These are phyloP conservation scores for Pristionchus maxplancki DNA, from an alignment of 2,888 invertebrate species.

Conservation along the genomic window DNA sequence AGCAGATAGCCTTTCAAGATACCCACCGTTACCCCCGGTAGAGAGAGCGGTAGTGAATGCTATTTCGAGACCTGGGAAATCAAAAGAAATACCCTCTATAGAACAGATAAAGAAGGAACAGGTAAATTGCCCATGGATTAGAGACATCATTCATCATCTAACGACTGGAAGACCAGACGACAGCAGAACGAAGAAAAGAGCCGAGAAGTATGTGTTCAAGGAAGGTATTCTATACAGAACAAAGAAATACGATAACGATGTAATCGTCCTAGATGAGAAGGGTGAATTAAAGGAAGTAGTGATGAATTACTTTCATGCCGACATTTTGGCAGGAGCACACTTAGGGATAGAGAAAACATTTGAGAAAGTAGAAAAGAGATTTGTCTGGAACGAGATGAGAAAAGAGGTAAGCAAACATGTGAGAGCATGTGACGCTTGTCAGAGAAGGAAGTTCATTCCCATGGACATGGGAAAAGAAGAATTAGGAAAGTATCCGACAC, in stretches of 20 bases:
- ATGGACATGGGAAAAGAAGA: constrained; percentile 49
- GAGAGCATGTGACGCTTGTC: constrained; percentile 56
- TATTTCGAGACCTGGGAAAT: no score
- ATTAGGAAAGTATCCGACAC: constrained; percentile 32
- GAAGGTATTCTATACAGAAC: background rate
- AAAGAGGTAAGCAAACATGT: constrained; percentile 48
- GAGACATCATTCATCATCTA: background rate
- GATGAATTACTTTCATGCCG: constrained; percentile 54
- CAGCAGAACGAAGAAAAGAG: no score
- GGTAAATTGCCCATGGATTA: background rate
- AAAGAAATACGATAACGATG: background rate
- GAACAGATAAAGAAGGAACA: background rate
- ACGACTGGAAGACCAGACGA: background rate
- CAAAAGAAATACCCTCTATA: no score
- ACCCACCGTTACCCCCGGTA: no score
- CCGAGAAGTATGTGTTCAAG: no score
- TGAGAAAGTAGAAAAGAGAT: constrained; percentile 53
- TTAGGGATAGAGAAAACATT: constrained; percentile 54
- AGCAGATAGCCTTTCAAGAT: constrained; percentile 59
- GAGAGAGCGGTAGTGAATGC: no score
- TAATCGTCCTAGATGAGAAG: background rate
- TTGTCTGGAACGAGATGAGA: constrained; percentile 56
- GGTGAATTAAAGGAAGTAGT: background rate
- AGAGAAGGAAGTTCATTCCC: constrained; percentile 48
- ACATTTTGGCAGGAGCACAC: constrained; percentile 58